Evolutionary conservation across 2,113 vertebrate species (phyloP).

Genomic region (Dryoscopus gambensis): DNA sequence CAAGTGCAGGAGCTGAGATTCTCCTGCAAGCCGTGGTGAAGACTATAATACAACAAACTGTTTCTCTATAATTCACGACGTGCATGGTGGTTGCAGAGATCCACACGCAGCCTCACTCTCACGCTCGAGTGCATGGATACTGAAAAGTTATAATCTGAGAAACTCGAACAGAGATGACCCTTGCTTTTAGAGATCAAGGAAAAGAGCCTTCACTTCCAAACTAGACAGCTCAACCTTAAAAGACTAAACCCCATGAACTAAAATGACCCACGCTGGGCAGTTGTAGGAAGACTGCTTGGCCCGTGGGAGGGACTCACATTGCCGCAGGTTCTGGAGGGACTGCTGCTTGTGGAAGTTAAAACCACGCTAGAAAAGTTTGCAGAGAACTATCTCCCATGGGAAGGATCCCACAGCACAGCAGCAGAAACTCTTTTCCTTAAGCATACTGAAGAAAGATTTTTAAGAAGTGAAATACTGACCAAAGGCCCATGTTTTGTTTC

Average conservation of each 20-base stretch:
- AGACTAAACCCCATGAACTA: neutral
- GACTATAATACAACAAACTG: neutral
- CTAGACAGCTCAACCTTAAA: neutral
- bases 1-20: neutral
- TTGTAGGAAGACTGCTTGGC: neutral
- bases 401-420: neutral
- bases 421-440: neutral
- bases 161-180: neutral
- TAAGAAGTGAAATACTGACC: neutral
- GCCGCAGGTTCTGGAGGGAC: neutral
- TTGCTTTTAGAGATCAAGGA: neutral
- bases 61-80: neutral
- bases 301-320: neutral
- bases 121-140: rapidly evolving
- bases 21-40: neutral
- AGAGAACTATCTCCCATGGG: neutral
- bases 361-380: neutral
- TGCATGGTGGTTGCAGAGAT: neutral
- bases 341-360: neutral
- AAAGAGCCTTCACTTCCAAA: neutral
- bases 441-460: neutral
- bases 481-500: neutral
- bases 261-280: neutral
- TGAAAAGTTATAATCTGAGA: neutral
- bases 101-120: rapidly evolving